A percentile compares a stretch with the other conserved stretches of the same genome.
phyloP scores from a whole-genome alignment of 2,797 vertebrate genomes.

The Picus viridis region DNA sequence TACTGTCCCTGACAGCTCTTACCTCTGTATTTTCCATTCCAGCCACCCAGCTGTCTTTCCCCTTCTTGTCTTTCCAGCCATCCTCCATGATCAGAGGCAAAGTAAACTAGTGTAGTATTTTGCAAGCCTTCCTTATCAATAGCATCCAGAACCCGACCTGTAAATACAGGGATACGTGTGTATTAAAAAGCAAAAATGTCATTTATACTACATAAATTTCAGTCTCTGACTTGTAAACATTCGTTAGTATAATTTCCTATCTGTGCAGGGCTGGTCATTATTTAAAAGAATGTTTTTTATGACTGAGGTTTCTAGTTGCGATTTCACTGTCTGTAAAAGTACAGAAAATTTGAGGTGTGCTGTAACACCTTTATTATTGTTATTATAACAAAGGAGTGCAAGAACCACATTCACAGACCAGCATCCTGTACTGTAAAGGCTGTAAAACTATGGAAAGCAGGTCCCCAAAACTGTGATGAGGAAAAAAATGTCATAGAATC shows the following conservation, averaged over 20 bases:
- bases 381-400: not conserved
- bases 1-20: not conserved
- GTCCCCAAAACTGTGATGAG: not conserved
- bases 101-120: constrained; percentile 87
- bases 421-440: not conserved
- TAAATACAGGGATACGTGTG: not conserved
- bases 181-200: not conserved
- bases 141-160: constrained; percentile 83
- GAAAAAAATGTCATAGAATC: not conserved
- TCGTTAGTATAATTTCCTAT: not conserved
- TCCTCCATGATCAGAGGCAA: constrained; percentile 93
- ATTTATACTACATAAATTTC: not conserved
- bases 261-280: not conserved
- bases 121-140: constrained; percentile 83
- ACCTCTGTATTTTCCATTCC: constrained; percentile 93
- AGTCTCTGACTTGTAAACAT: not conserved
- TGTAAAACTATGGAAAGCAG: not conserved
- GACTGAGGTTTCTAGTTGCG: not conserved
- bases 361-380: not conserved
- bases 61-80: constrained; percentile 80
- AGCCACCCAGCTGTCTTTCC: constrained; percentile 83
- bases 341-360: not conserved
- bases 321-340: not conserved
- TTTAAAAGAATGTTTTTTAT: not conserved
- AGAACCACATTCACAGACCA: not conserved